phyloP scores from a whole-genome alignment of 2,113 vertebrate genomes.

The Egretta garzetta region DNA sequence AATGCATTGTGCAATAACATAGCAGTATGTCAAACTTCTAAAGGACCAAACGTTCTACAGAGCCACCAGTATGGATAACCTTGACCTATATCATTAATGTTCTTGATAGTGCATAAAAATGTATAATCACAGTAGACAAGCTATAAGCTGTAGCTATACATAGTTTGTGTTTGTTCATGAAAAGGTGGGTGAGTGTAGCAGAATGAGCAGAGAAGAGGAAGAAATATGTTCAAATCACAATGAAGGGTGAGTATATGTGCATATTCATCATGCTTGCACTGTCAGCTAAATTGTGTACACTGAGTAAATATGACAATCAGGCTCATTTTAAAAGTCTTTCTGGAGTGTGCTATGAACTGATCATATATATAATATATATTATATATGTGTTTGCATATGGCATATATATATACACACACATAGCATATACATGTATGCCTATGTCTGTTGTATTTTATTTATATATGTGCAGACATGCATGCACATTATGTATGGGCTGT shows the following conservation, averaged over 20 bases:
- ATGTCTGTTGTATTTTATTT: conserved; percentile 77
- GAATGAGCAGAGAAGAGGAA: conserved; percentile 7
- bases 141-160: conserved; percentile 50
- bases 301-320: conserved; percentile 67
- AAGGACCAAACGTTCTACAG: conserved; percentile 59
- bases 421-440: conserved; percentile 73
- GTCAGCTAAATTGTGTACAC: conserved; percentile 49
- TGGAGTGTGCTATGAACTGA: conserved; percentile 61
- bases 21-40: conserved; percentile 61
- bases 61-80: conserved; percentile 4
- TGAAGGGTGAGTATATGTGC: conserved; percentile 44
- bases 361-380: conserved; percentile 66
- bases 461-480: conserved; percentile 75
- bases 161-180: background rate
- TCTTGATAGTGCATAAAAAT: conserved; percentile 48
- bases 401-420: conserved; percentile 68
- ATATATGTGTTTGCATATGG: conserved; percentile 65
- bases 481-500: conserved; percentile 68
- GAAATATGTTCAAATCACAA: conserved; percentile 17
- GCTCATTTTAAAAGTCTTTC: conserved; percentile 64
- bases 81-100: conserved; percentile 49
- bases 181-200: conserved; percentile 7
- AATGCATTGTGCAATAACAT: conserved; percentile 59
- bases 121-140: conserved; percentile 52
- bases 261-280: conserved; percentile 54